phyloP scores from a whole-genome alignment of 2,113 vertebrate species.

The Oplegnathus fasciatus region DNA sequence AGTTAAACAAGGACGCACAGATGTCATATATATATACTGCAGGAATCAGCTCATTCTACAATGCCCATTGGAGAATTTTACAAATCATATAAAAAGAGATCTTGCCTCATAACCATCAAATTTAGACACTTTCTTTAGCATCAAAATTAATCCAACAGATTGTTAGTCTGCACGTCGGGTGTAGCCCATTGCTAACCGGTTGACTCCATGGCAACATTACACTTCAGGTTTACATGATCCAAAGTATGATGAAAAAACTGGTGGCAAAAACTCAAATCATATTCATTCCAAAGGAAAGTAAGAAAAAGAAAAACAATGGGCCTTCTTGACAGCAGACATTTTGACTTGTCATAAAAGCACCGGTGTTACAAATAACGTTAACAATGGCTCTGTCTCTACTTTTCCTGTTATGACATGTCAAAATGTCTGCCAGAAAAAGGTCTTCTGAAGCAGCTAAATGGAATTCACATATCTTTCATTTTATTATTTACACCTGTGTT shows the following conservation, averaged over 20 bases:
- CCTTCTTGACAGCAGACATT: not conserved
- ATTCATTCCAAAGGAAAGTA: not conserved
- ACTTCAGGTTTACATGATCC: not conserved
- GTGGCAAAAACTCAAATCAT: not conserved
- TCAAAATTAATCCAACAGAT: not conserved
- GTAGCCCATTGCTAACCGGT: not conserved
- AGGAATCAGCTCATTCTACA: not conserved
- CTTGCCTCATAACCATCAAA: not conserved
- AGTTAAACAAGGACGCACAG: not conserved
- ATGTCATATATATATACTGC: not conserved
- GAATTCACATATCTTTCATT: not conserved
- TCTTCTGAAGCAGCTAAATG: not conserved
- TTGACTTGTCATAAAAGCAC: slow-evolving; percentile 1
- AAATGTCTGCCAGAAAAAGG: not conserved
- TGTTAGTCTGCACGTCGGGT: not conserved
- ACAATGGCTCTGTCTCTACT: slow-evolving; percentile 6
- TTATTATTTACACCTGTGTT: not conserved
- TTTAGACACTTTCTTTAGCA: not conserved
- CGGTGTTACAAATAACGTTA: not conserved
- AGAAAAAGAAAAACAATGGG: not conserved
- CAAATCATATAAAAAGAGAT: not conserved
- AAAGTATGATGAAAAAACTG: not conserved
- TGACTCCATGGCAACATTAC: not conserved
- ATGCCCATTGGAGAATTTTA: not conserved
- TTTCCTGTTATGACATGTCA: not conserved